Base-by-base conservation (phyloP, 2,797 vertebrate genomes). In the Arremon brunneinucha region DNA sequence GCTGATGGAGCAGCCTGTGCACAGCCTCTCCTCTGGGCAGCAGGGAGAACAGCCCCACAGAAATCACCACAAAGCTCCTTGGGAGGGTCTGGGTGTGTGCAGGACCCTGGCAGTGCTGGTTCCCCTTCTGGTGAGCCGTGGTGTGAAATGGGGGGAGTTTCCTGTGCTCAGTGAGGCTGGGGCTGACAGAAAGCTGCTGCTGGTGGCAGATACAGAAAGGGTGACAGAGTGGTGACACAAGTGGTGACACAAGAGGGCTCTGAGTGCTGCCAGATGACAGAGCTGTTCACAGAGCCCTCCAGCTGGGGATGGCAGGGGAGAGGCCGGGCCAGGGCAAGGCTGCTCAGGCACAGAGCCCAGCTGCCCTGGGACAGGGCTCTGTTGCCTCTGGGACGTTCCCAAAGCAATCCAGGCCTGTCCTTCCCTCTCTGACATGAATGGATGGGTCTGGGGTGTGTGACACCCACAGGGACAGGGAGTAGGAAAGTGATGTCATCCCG, bases 301-400 rank as follows among this genome's bases (percentile, higher is more conserved):
- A 41, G 65, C 35, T 20, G 43, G 9, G 44, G 34, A 8, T 26
- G 0, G 0, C 2, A 24, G 37, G 53, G 46, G 23, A 22, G 27
- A 21, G 49, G 34, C 19, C 83, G 62, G 44, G 7, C 19, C 43
- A 5, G 34, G 56, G 64, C 23, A 47, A 35, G 49, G 44, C 49
- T 52, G 72, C 70, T 52, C 53, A 9, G 22, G 43, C 30, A 22
- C 50, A 14, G 12, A 35, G 21, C 30, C 5, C 9, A 12, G 44
- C 44, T 24, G 22, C 23, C 4, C 7, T 39, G 24, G 35, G 49
- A 19, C 16, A 12, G 16, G 43, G 26, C 22, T 21, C 52, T 65
- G 65, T 21, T 24, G 53, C 14, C 26, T 11, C 55, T 41, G 56
- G 34, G 59, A 13, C 12, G 10, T 39, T 39, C 39, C 39, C 39